Evolutionary conservation across 2,113 vertebrate species (phyloP), one percentile per base, ranked within the genome.

Genomic region (Phaethornis superciliosus): DNA sequence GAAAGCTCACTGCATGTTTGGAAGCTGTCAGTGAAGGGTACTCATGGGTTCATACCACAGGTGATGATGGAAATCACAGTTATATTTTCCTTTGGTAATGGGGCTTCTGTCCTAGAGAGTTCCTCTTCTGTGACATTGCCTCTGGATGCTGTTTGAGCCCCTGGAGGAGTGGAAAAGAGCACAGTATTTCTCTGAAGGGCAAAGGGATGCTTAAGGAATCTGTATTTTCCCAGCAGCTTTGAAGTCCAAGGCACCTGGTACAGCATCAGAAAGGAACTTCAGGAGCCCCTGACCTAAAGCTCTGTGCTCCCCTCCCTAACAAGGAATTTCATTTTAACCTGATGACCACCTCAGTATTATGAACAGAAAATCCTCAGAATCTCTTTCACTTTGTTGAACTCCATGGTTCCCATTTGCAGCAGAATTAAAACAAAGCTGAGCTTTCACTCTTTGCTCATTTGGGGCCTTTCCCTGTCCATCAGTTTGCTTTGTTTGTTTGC

Each of bases 121-220:
- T 90, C 74, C 52, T 55, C 85, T 70, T 59, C 63, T 47, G 82
- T 91, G 85, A 4, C 16, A 12, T 69, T 84, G 35, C 23, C 64
- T 4, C 6, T 15, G 37, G 55, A 19, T 19, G 94, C 18, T 70
- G 32, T 3, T 75, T n/a, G 80, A n/a, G 72, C 8, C 42, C 68
- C 81, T 87, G 89, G 6, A n/a, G 78, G 76, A 40, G 83, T 44
- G 58, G 52, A 37, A 80, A 86, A 55, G 68, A 88, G 47, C 75
- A 74, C 6, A 42, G 30, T 70, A 19, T 51, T 86, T 52, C 30
- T 64, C 33, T 75, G 65, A 46, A 42, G 42, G 24, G 18, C 24
- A 40, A 76, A 76, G 46, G 19, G 32, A 30, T 42, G 8, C 14
- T 70, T 46, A 28, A 67, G 11, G 78, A 74, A 68, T 35, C 4